phyloP scores from a whole-genome alignment of 2,113 vertebrate species.

The Pampusana beccarii region DNA sequence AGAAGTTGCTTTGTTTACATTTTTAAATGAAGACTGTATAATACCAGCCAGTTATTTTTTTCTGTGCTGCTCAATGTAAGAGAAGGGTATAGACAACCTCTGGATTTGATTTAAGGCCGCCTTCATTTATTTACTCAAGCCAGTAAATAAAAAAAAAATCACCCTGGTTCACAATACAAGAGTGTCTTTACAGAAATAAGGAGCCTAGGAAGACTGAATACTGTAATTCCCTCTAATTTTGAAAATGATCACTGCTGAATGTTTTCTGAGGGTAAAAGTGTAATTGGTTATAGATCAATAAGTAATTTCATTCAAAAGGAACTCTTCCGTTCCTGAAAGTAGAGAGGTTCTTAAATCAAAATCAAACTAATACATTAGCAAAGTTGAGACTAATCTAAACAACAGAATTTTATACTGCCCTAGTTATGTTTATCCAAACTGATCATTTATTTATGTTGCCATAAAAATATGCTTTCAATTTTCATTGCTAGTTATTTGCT shows the following conservation, averaged over 20 bases:
- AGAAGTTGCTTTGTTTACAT: not conserved
- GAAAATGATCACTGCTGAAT: constrained; percentile 48
- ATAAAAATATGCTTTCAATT: constrained; percentile 67
- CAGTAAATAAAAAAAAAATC: not conserved
- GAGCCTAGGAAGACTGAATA: not conserved
- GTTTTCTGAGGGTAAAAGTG: constrained; percentile 61
- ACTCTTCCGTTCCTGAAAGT: constrained; percentile 50
- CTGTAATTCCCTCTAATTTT: constrained; percentile 43
- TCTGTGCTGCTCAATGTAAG: rapidly evolving
- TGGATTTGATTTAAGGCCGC: not conserved
- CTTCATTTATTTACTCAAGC: not conserved
- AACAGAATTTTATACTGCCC: constrained; percentile 42
- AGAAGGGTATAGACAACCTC: not conserved
- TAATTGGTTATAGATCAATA: constrained; percentile 75
- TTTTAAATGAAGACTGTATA: not conserved
- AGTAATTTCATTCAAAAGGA: constrained; percentile 65
- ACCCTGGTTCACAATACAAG: not conserved
- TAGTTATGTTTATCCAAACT: constrained; percentile 60
- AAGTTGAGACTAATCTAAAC: constrained; percentile 59
- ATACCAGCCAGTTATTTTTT: not conserved
- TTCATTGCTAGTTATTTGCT: constrained; percentile 63
- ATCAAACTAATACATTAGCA: constrained; percentile 48
- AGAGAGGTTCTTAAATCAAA: constrained; percentile 59
- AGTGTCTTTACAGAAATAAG: not conserved
- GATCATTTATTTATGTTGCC: constrained; percentile 72